Percentiles rank a stretch among this genome's conserved stretches.
Conservation (phyloP, 1,140 invertebrate species). For the Drosophila hydei region DNA sequence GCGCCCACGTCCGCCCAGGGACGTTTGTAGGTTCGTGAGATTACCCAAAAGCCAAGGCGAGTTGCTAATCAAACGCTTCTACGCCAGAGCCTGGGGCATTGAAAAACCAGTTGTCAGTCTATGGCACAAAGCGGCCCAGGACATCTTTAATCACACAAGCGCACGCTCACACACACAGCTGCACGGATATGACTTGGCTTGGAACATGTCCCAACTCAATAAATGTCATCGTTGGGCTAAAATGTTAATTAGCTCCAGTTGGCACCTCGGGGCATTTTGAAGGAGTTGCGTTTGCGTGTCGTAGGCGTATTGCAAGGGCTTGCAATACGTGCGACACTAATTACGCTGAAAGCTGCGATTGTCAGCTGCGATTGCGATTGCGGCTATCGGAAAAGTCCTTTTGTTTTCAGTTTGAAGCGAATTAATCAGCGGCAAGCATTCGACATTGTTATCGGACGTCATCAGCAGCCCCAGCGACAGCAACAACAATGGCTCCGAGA, state of each 20-base stretch:
- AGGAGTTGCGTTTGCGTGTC: slow-evolving; percentile 1
- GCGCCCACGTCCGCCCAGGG: slow-evolving; percentile 31
- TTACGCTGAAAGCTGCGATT: slow-evolving; percentile 51
- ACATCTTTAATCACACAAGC: slow-evolving; percentile 40
- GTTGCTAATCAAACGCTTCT: slow-evolving; percentile 65
- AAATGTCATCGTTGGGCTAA: slow-evolving; percentile 41
- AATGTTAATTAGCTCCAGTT: slow-evolving; percentile 39
- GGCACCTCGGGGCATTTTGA: background rate
- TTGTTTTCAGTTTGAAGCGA: slow-evolving; percentile 69
- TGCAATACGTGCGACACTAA: slow-evolving; percentile 37
- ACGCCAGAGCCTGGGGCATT: slow-evolving; percentile 7
- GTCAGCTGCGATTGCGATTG: slow-evolving; percentile 31
- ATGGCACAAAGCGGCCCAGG: slow-evolving; percentile 30
- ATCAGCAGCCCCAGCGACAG: slow-evolving; percentile 51
- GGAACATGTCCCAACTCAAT: slow-evolving; percentile 48
- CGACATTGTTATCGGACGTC: slow-evolving; percentile 75
- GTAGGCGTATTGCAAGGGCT: slow-evolving; percentile 2
- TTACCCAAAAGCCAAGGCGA: slow-evolving; percentile 48
- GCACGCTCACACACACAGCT: background rate
- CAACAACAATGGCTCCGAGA: slow-evolving; percentile 54
- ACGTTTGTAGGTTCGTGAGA: slow-evolving; percentile 38
- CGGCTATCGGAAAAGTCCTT: slow-evolving; percentile 57
- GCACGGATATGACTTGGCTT: background rate
- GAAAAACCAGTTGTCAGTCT: slow-evolving; percentile 61
- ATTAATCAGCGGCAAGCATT: slow-evolving; percentile 74